Percentiles rank a stretch among this genome's conserved stretches.
Evolutionary conservation across 2,888 invertebrate genomes (phyloP).

Genomic region (Heliothis peltigera): DNA sequence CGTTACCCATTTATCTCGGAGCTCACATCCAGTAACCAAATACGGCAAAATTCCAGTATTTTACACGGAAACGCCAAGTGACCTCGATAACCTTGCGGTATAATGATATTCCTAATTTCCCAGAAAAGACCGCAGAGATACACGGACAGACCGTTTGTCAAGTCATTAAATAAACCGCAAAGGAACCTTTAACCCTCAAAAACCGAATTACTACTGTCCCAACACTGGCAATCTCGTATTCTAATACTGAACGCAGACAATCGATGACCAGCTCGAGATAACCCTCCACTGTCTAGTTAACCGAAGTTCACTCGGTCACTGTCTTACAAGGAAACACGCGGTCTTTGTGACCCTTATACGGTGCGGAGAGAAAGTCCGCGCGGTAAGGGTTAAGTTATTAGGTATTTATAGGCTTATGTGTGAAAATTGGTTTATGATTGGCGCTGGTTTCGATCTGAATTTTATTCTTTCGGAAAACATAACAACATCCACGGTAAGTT

Average conservation of each 20-base stretch:
- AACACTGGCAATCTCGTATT: conserved; percentile 57
- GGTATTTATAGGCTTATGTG: conserved; percentile 56
- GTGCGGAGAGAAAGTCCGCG: conserved; percentile 76
- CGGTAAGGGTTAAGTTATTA: conserved; percentile 67
- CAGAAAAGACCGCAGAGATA: conserved; percentile 15
- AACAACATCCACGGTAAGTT: no score
- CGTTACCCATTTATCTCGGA: conserved; percentile 7
- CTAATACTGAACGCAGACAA: conserved; percentile 52
- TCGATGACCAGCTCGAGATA: conserved; percentile 76
- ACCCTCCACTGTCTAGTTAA: conserved; percentile 75
- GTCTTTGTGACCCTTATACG: conserved; percentile 76
- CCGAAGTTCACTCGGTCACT: conserved; percentile 79
- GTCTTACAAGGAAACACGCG: conserved; percentile 75
- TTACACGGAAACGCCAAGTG: conserved; percentile 6
- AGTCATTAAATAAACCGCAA: conserved; percentile 31
- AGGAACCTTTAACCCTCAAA: conserved; percentile 38
- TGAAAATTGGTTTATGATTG: conserved; percentile 47
- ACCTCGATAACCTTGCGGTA: conserved; percentile 25
- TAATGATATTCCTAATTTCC: conserved; percentile 28
- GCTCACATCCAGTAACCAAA: conserved; percentile 18
- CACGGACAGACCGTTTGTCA: conserved; percentile 24
- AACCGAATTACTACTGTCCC: conserved; percentile 42
- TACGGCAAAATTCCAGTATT: conserved; percentile 21
- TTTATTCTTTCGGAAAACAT: no score
- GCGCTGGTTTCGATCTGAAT: conserved; percentile 4